phyloP scores from a whole-genome alignment of 1,140 invertebrate species.

The Drosophila micromelanica region DNA sequence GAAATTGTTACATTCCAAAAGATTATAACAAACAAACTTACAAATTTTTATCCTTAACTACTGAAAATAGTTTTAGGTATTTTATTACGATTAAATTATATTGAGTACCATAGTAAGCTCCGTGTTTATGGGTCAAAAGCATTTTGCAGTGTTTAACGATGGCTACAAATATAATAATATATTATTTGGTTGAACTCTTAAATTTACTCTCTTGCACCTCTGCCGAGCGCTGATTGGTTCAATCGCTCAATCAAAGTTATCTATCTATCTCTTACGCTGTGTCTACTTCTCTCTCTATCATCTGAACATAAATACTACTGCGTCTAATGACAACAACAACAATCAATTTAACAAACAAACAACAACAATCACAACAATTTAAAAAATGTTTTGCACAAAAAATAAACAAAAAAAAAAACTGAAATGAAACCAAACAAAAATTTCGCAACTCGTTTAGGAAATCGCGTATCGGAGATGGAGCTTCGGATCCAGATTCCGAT shows the following conservation, averaged over 20 bases:
- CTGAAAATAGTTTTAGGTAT: no score
- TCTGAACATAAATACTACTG: not conserved
- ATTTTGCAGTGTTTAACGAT: no score
- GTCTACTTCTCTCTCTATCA: conserved; percentile 5
- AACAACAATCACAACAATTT: conserved; percentile 29
- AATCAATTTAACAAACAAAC: conserved; percentile 28
- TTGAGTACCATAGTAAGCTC: no score
- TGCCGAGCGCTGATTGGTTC: no score
- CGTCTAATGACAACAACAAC: conserved; percentile 20
- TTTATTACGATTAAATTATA: no score
- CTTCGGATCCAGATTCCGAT: conserved; percentile 84
- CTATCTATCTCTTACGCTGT: not conserved
- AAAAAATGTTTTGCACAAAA: conserved; percentile 23
- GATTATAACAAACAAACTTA: no score
- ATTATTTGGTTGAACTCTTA: not conserved
- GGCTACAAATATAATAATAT: no score
- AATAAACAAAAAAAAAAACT: conserved; percentile 18
- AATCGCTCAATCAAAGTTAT: not conserved
- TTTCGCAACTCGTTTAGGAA: conserved; percentile 78
- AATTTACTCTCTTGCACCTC: not conserved
- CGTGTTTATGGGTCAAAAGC: no score
- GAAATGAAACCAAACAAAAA: conserved; percentile 34
- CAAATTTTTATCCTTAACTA: no score
- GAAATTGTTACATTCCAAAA: no score
- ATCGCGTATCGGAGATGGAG: conserved; percentile 83